A percentile compares a stretch with the other conserved stretches of the same genome.
phyloP scores from a whole-genome alignment of 2,888 invertebrate species.

The Trilocha varians region DNA sequence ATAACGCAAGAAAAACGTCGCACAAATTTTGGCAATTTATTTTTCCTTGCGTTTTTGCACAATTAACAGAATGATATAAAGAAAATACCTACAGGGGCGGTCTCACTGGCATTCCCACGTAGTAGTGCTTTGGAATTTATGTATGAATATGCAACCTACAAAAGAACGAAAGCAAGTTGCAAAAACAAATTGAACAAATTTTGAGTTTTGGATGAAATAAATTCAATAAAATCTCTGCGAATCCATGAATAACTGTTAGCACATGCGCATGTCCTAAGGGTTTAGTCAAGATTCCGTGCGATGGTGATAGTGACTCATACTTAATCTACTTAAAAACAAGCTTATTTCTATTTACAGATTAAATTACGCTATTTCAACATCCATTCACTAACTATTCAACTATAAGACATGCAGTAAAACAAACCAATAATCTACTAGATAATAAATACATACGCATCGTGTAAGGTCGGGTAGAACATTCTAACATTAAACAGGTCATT shows the following conservation, averaged over 20 bases:
- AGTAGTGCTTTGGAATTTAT: slow-evolving; percentile 55
- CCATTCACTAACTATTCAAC: not conserved
- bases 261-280: slow-evolving; percentile 25
- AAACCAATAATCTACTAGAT: not conserved
- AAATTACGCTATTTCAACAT: no score
- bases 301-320: not conserved
- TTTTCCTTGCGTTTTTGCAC: slow-evolving; percentile 2
- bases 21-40: not conserved
- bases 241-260: slow-evolving; percentile 27
- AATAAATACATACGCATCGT: not conserved
- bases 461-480: not conserved
- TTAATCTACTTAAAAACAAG: no score
- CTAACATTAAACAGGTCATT: not conserved
- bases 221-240: slow-evolving; percentile 17
- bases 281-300: not conserved
- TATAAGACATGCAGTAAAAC: not conserved
- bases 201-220: slow-evolving; percentile 20
- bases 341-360: no score
- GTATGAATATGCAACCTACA: slow-evolving; percentile 77
- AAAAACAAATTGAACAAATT: slow-evolving; percentile 51
- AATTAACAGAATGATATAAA: slow-evolving; percentile 36
- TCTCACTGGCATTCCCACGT: slow-evolving; percentile 71
- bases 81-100: slow-evolving; percentile 80
- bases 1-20: not conserved
- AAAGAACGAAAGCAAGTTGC: slow-evolving; percentile 73